Conservation (phyloP, 2,113 vertebrate species). For the Lipophrys pholis region DNA sequence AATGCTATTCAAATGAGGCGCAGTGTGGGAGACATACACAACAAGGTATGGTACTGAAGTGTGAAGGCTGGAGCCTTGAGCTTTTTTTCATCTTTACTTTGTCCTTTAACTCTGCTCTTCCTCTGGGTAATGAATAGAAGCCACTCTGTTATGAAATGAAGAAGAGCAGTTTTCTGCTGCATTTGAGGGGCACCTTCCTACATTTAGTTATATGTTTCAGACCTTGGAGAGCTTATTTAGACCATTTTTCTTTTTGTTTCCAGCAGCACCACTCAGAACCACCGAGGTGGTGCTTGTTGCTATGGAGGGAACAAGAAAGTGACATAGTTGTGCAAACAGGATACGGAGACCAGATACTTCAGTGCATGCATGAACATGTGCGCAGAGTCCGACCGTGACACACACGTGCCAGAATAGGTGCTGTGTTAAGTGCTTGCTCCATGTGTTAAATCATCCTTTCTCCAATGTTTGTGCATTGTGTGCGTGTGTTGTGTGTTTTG, state of each 20-base stretch:
- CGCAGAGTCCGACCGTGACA: constrained; percentile 38
- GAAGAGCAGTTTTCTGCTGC: constrained; percentile 39
- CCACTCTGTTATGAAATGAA: constrained; percentile 43
- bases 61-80: constrained; percentile 64
- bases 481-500: constrained; percentile 57
- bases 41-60: constrained; percentile 32
- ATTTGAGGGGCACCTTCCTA: constrained; percentile 67
- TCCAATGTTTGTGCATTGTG: constrained; percentile 50
- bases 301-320: constrained; percentile 63
- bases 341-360: constrained; percentile 33
- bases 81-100: constrained; percentile 47
- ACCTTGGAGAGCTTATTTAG: constrained; percentile 77
- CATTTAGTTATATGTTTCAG: constrained; percentile 61
- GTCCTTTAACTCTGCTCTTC: constrained; percentile 46
- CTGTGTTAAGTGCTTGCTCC: constrained; percentile 48
- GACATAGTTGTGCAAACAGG: constrained; percentile 34
- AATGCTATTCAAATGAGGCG: constrained; percentile 53
- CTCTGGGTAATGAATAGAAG: constrained; percentile 68
- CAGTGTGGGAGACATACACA: constrained; percentile 48
- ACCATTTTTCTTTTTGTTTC: constrained; percentile 66
- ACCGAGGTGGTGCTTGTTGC: constrained; percentile 65
- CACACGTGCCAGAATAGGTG: constrained; percentile 41
- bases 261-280: constrained; percentile 51
- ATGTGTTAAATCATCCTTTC: constrained; percentile 61
- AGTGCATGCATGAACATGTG: constrained; percentile 31